Percentiles rank a stretch among this genome's conserved stretches.
These are phyloP conservation scores for Willowsia nigromaculata DNA, from an alignment of 2,888 invertebrate species.

Conservation along the genomic window DNA sequence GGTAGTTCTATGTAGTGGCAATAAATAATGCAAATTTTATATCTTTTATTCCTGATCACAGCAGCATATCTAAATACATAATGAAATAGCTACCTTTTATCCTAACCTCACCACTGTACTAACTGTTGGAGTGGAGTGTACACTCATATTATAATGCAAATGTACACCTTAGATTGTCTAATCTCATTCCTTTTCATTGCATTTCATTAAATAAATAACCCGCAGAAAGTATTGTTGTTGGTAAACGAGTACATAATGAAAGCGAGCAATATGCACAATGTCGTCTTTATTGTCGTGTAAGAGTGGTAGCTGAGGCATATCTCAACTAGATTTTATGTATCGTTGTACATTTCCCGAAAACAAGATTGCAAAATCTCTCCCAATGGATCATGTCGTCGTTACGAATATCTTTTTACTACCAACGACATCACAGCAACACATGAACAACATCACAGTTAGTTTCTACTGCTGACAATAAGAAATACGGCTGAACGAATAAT, in stretches of 20 bases:
- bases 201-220: neutral
- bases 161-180: constrained; percentile 26
- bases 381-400: constrained; percentile 74
- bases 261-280: constrained; percentile 20
- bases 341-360: constrained; percentile 68
- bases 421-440: constrained; percentile 4
- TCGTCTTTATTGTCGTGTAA: constrained; percentile 45
- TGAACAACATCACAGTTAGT: constrained; percentile 16
- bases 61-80: neutral
- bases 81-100: neutral
- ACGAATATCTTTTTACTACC: constrained; percentile 57
- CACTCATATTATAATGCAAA: neutral
- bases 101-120: neutral
- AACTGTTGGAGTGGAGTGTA: neutral
- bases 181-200: neutral
- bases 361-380: constrained; percentile 75
- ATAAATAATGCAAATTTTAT: constrained; percentile 42
- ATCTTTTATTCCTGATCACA: neutral
- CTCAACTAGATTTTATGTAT: constrained; percentile 65
- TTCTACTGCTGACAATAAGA: constrained; percentile 37
- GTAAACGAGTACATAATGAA: neutral
- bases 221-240: neutral
- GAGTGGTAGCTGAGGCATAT: constrained; percentile 55
- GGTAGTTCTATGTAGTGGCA: neutral
- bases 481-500: constrained; percentile 11